Conservation (phyloP, 2,888 invertebrate species). For the Notodonta dromedarius region DNA sequence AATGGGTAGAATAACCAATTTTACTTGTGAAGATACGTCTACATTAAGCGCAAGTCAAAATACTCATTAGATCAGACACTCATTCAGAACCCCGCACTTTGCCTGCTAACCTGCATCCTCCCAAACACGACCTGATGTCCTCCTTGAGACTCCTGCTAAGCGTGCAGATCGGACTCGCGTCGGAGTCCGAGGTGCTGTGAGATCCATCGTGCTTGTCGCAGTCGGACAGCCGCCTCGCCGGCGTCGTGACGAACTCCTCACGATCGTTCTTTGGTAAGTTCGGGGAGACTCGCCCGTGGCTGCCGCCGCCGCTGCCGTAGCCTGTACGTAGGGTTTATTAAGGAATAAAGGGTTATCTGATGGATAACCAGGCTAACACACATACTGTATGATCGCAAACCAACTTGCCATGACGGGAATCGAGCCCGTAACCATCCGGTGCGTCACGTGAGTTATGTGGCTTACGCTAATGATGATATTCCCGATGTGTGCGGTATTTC, state of each 20-base stretch:
- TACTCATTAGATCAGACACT: too few species aligned
- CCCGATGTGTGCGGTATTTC: too few species aligned
- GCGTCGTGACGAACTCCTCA: constrained; percentile 50
- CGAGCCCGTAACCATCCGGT: too few species aligned
- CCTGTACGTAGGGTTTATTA: constrained; percentile 51
- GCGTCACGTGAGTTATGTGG: too few species aligned
- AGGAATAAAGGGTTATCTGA: not conserved
- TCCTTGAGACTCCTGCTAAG: constrained; percentile 75
- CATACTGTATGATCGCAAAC: too few species aligned
- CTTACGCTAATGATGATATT: too few species aligned
- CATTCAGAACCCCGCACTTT: too few species aligned
- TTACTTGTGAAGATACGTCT: too few species aligned
- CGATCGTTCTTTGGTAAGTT: constrained; percentile 72
- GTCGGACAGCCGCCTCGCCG: constrained; percentile 42
- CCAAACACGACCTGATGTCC: constrained; percentile 74
- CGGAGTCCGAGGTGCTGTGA: constrained; percentile 70
- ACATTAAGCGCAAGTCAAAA: too few species aligned
- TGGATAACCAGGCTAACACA: too few species aligned
- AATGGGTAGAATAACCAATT: too few species aligned
- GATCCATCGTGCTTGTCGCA: constrained; percentile 68
- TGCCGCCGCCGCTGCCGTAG: constrained; percentile 76
- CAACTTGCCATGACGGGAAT: too few species aligned
- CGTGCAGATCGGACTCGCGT: constrained; percentile 69
- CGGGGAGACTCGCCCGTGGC: constrained; percentile 75
- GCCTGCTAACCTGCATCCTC: constrained; percentile 65